Conservation (phyloP, 2,888 invertebrate genomes). For the Campoplex nolae region DNA sequence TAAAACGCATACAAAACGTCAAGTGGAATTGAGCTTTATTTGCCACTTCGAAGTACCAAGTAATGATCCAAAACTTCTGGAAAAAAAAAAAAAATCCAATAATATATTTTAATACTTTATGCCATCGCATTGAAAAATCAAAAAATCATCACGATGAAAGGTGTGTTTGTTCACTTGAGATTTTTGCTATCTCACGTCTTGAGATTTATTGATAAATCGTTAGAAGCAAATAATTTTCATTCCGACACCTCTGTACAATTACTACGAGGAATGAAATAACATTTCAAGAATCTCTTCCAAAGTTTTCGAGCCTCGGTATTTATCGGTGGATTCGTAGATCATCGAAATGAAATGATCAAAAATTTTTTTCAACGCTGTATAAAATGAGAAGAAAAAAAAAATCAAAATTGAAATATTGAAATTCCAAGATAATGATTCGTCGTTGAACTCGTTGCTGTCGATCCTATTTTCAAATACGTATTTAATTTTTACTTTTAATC, state of each 20-base stretch:
- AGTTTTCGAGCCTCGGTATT: not conserved
- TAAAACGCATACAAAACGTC: slow-evolving; percentile 9
- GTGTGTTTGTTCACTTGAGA: not conserved
- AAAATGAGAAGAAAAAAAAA: not conserved
- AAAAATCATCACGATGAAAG: not conserved
- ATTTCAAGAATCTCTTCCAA: not conserved
- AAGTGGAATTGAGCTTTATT: not conserved
- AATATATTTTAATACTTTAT: not conserved
- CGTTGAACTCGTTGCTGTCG: not conserved
- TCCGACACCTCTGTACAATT: not conserved
- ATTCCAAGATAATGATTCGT: not conserved
- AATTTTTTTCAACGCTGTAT: not conserved
- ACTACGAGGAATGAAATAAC: not conserved
- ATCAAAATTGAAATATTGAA: not conserved
- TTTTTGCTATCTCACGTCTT: not conserved
- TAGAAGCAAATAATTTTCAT: not conserved
- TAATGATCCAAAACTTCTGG: not conserved
- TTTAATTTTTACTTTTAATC: slow-evolving; percentile 8
- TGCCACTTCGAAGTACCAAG: not conserved
- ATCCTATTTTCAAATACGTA: not conserved
- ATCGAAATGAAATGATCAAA: not conserved
- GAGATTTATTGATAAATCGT: not conserved
- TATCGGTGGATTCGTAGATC: not conserved
- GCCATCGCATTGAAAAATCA: no score
- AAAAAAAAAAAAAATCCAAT: not conserved